Evolutionary conservation across 2,797 vertebrate genomes (phyloP).

Genomic region (Chelonia mydas): DNA sequence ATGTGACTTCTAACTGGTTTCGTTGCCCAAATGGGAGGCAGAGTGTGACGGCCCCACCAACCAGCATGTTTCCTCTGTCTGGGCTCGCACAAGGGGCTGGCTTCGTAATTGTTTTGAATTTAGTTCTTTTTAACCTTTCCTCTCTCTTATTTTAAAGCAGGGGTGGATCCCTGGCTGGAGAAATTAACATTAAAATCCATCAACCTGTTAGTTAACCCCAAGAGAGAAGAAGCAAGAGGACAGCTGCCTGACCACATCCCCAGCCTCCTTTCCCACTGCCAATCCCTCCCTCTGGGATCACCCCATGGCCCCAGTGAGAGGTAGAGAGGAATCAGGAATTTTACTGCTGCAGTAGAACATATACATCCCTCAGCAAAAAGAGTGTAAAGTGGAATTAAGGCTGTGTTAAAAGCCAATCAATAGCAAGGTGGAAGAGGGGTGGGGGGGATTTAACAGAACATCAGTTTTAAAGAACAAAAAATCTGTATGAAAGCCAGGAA

Average conservation of each 20-base stretch:
- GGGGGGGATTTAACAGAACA: not conserved
- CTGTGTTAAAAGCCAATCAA: not conserved
- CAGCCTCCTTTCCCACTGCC: not conserved
- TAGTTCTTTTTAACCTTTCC: constrained; percentile 21
- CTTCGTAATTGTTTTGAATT: not conserved
- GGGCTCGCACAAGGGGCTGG: not conserved
- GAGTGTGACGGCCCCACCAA: not conserved
- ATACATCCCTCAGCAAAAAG: not conserved
- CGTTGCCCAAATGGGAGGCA: not conserved
- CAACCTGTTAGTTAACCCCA: constrained; percentile 5
- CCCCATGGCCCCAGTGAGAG: not conserved
- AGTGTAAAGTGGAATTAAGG: not conserved
- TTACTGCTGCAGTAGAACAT: not conserved
- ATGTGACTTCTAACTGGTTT: not conserved
- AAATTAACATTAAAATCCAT: constrained; percentile 2
- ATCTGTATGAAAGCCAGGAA: not conserved
- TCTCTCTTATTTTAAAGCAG: constrained; percentile 37
- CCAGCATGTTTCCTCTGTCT: not conserved
- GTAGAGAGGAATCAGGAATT: not conserved
- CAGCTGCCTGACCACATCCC: not conserved
- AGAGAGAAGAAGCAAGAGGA: not conserved
- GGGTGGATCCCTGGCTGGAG: not conserved
- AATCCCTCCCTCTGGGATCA: not conserved
- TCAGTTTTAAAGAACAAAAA: not conserved
- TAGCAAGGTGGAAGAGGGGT: not conserved